Evolutionary conservation across 2,888 invertebrate species (phyloP).

Genomic region (Mechanitis mazaeus): DNA sequence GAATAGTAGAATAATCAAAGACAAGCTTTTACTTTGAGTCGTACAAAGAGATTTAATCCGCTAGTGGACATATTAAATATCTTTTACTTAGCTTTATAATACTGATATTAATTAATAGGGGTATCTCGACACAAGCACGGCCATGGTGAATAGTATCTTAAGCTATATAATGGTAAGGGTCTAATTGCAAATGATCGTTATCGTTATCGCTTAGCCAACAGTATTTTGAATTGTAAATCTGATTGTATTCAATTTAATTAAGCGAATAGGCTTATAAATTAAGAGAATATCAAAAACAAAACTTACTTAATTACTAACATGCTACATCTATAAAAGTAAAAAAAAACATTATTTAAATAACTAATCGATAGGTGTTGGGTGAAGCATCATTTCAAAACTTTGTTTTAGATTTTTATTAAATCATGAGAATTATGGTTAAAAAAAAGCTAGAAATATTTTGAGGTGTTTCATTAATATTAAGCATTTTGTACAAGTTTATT

Average conservation of each 20-base stretch:
- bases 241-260: slow-evolving; percentile 17
- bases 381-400: too few species aligned
- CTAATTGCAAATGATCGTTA: slow-evolving; percentile 23
- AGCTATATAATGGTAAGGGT: slow-evolving; percentile 13
- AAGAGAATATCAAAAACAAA: neutral
- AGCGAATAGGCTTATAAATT: slow-evolving; percentile 4
- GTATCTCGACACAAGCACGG: slow-evolving; percentile 15
- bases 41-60: slow-evolving; percentile 35
- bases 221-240: slow-evolving; percentile 16
- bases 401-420: too few species aligned
- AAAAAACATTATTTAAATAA: too few species aligned
- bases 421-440: too few species aligned
- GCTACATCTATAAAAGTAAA: too few species aligned
- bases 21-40: slow-evolving; percentile 28
- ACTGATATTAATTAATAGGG: slow-evolving; percentile 28
- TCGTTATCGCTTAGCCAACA: slow-evolving; percentile 15
- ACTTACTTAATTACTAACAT: neutral
- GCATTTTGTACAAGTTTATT: neutral
- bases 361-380: too few species aligned
- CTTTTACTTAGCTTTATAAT: slow-evolving; percentile 27
- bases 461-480: neutral
- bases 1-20: slow-evolving; percentile 31
- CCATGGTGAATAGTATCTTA: slow-evolving; percentile 14
- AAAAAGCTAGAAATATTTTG: too few species aligned
- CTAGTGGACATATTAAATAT: slow-evolving; percentile 30